Evolutionary conservation across 2,797 vertebrate genomes (phyloP), one percentile per base, ranked within the genome.

Genomic region (Chelon labrosus): DNA sequence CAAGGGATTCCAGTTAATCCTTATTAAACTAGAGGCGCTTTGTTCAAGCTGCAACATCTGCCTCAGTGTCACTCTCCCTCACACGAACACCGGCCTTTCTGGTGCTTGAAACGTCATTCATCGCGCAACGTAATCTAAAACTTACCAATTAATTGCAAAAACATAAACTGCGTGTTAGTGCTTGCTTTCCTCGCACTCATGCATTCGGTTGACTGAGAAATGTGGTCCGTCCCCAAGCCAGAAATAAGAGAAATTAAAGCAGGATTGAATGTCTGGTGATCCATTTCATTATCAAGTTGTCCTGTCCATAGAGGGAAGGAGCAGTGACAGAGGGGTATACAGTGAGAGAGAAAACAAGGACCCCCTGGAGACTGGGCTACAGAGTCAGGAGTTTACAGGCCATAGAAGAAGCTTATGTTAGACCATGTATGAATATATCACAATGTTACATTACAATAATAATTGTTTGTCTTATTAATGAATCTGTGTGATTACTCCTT

Each of bases 1-100:
- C 51, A 65, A 65, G 47, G 55, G 75, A 84, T 47, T 63, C 56
- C 62, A 44, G 60, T 69, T 90, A 89, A 90, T 91, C 88, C 73
- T 83, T 57, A 71, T 79, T 73, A 77, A 79, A 84, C 55, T 22
- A 52, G 31, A 75, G 22, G 44, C 25, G 6, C 55, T 60, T 80
- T 17, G 69, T 41, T 71, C 50, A 72, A 70, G 77, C 70, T 63
- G 51, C 46, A 73, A 67, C 77, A 75, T 82, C 75, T 86, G 72
- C 63, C 68, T 70, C 59, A 53, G 37, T 70, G 60, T 70, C 54
- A 74, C 39, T 59, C 8, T 39, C 60, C 10, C 64, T 65, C 56
- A 7, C 75, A 63, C 12, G 13, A 61, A 44, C 35, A 61, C 10
- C 17, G 10, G 0, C 47, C 63, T 11, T 38, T 60, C 58, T 60